These are phyloP conservation scores for Eupithecia tripunctaria DNA, from an alignment of 2,888 invertebrate genomes.

Conservation along the genomic window DNA sequence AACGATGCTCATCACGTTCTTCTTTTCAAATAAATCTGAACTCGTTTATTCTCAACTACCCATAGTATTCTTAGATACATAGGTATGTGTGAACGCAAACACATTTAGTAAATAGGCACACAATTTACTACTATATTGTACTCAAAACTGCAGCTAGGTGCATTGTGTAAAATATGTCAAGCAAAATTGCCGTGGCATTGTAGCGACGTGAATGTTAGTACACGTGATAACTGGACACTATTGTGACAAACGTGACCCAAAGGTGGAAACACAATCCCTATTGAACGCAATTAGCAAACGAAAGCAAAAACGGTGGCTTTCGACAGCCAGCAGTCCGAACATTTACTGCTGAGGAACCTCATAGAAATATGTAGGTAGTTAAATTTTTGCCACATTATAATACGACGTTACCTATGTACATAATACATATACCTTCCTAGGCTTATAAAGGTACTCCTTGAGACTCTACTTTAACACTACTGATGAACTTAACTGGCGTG, in stretches of 20 bases:
- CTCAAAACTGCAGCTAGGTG: constrained; percentile 26
- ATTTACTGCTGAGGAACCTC: constrained; percentile 1
- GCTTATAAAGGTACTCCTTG: background rate
- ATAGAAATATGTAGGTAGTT: background rate
- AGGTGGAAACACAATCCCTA: constrained; percentile 14
- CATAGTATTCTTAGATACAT: background rate
- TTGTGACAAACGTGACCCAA: constrained; percentile 22
- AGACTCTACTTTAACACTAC: background rate
- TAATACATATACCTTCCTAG: background rate
- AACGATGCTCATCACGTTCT: background rate
- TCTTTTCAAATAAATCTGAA: background rate
- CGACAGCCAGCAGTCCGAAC: background rate
- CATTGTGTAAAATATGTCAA: constrained; percentile 25
- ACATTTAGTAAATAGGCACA: constrained; percentile 21
- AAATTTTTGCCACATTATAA: background rate
- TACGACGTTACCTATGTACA: too few relatives aligned
- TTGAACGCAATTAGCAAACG: background rate
- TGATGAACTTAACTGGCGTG: background rate
- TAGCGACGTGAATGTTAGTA: constrained; percentile 24
- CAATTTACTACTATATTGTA: constrained; percentile 20
- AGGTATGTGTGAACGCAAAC: background rate
- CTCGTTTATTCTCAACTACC: background rate
- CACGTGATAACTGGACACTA: constrained; percentile 19
- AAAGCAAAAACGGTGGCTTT: constrained; percentile 8
- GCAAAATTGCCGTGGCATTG: constrained; percentile 29